phyloP scores from a whole-genome alignment of 2,113 vertebrate genomes.

The Platysternon megacephalum region DNA sequence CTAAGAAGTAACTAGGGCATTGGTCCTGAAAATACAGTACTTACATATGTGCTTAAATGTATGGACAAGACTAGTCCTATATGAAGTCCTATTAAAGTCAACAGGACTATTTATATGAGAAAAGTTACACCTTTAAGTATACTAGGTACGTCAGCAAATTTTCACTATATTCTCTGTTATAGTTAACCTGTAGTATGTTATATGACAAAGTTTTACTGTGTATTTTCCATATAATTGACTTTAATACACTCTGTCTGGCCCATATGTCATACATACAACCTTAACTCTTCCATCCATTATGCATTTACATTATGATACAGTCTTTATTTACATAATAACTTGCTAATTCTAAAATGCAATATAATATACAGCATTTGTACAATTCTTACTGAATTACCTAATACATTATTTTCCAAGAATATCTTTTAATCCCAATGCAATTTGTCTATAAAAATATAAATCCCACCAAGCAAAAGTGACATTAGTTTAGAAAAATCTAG shows the following conservation, averaged over 20 bases:
- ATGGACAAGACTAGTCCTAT: not conserved
- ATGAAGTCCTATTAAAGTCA: rapidly evolving
- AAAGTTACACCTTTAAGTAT: not conserved
- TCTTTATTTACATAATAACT: not conserved
- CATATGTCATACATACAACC: not conserved
- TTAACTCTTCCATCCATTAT: not conserved
- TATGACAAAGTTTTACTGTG: not conserved
- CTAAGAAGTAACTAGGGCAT: not conserved
- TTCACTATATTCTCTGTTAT: not conserved
- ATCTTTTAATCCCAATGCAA: constrained; percentile 37
- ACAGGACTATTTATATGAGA: not conserved
- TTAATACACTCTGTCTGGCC: not conserved
- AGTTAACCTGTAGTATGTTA: not conserved
- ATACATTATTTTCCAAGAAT: constrained; percentile 8
- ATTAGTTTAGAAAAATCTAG: not conserved
- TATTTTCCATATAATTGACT: not conserved
- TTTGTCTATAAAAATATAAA: constrained; percentile 43
- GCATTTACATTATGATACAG: rapidly evolving
- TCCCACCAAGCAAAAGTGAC: not conserved
- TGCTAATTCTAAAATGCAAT: not conserved
- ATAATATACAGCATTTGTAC: not conserved
- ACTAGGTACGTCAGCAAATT: not conserved
- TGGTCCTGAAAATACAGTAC: not conserved
- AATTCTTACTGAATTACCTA: constrained; percentile 30
- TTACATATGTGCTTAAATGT: not conserved